Percentiles rank a stretch among this genome's conserved stretches.
Evolutionary conservation across 2,113 vertebrate species (phyloP).

Genomic region (Syngnathus scovelli): DNA sequence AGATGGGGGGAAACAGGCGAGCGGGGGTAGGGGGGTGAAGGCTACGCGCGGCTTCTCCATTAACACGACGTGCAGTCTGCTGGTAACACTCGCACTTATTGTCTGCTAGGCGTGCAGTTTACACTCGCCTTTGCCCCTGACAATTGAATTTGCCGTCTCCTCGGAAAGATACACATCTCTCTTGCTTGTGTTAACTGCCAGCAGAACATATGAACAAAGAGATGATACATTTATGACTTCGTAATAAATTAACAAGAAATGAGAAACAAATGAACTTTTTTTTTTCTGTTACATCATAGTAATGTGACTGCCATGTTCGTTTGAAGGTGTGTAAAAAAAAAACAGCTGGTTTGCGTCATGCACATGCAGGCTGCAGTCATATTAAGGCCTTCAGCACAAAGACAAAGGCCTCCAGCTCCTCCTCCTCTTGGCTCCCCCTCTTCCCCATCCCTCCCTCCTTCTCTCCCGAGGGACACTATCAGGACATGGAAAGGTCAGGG

Average conservation of each 20-base stretch:
- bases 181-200: not conserved
- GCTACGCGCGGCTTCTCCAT: conserved; percentile 55
- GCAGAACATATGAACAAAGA: not conserved
- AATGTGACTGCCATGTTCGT: not conserved
- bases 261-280: not conserved
- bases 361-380: conserved; percentile 20
- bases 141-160: conserved; percentile 57
- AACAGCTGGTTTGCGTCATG: conserved; percentile 28
- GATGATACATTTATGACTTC: not conserved
- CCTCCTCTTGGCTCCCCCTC: conserved; percentile 7
- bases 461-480: conserved; percentile 60
- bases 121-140: conserved; percentile 61
- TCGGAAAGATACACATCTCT: conserved; percentile 1
- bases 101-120: conserved; percentile 56
- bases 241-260: not conserved
- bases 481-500: conserved; percentile 73
- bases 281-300: not conserved
- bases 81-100: conserved; percentile 58
- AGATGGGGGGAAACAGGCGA: conserved; percentile 33
- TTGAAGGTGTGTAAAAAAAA: conserved; percentile 4
- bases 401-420: conserved; percentile 39
- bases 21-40: conserved; percentile 29
- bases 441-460: conserved; percentile 16
- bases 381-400: conserved; percentile 39
- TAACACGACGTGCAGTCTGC: conserved; percentile 54